phyloP scores from a whole-genome alignment of 2,888 invertebrate genomes.

The Crossocerus cetratus region DNA sequence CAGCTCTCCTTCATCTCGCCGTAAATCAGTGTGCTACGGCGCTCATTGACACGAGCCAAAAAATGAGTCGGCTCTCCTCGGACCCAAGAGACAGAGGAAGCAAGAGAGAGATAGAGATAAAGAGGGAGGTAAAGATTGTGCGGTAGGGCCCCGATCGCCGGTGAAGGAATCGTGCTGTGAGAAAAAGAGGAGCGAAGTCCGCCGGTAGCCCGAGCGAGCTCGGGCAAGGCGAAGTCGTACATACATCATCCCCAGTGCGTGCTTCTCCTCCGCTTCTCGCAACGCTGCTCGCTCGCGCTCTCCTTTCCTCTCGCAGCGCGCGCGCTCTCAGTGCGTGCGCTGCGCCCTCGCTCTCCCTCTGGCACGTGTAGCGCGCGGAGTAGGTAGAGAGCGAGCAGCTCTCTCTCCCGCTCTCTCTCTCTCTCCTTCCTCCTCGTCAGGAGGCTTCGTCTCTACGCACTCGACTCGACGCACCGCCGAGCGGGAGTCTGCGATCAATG shows the following conservation, averaged over 20 bases:
- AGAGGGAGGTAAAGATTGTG: no score
- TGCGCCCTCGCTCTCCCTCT: no score
- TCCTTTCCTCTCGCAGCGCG: slow-evolving; percentile 7
- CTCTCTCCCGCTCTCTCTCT: no score
- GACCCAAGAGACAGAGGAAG: no score
- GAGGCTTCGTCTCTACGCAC: slow-evolving; percentile 63
- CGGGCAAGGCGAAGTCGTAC: slow-evolving; percentile 28
- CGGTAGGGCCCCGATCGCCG: no score
- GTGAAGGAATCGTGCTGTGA: background rate
- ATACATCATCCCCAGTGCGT: slow-evolving; percentile 45
- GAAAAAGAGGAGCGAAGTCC: slow-evolving; percentile 21
- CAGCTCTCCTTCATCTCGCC: background rate
- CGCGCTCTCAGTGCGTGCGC: slow-evolving; percentile 13
- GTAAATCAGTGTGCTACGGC: slow-evolving; percentile 4
- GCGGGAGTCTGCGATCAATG: slow-evolving; percentile 76
- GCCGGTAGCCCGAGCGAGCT: slow-evolving; percentile 10
- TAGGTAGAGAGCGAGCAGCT: no score
- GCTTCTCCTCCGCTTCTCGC: slow-evolving; percentile 21
- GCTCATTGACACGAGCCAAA: slow-evolving; percentile 2
- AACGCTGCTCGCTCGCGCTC: background rate
- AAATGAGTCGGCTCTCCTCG: background rate
- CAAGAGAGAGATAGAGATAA: background rate
- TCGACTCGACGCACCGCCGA: slow-evolving; percentile 71
- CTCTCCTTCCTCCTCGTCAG: slow-evolving; percentile 48
- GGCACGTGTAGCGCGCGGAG: no score